phyloP scores from a whole-genome alignment of 2,888 invertebrate species.

The Spodoptera littoralis region DNA sequence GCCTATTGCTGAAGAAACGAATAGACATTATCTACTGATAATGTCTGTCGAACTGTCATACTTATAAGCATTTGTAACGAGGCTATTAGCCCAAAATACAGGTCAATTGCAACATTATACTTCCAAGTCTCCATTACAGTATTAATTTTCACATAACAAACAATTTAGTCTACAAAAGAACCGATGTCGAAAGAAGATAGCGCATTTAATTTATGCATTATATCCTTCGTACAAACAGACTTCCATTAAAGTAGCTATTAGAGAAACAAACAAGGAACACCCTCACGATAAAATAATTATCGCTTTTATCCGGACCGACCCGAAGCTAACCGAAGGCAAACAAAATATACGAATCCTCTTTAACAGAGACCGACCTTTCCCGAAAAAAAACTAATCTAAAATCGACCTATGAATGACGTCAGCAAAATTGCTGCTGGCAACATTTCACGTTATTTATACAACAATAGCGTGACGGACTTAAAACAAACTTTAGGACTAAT shows the following conservation, averaged over 20 bases:
- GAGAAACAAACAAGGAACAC: constrained; percentile 87
- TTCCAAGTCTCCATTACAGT: neutral
- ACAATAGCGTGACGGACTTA: constrained; percentile 82
- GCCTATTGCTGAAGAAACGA: too few relatives aligned
- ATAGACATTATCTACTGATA: neutral
- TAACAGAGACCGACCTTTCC: constrained; percentile 70
- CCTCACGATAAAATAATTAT: constrained; percentile 87
- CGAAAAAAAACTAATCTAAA: constrained; percentile 78
- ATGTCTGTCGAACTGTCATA: neutral
- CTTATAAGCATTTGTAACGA: neutral
- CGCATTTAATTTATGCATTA: constrained; percentile 79
- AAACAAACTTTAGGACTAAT: constrained; percentile 83
- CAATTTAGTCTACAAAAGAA: constrained; percentile 54
- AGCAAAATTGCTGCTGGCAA: constrained; percentile 76
- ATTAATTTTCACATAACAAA: constrained; percentile 38
- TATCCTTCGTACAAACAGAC: constrained; percentile 71
- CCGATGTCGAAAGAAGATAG: constrained; percentile 69
- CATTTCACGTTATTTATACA: constrained; percentile 73
- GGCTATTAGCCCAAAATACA: too few relatives aligned
- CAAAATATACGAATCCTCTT: constrained; percentile 67
- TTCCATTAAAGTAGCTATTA: constrained; percentile 87
- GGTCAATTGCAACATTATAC: neutral
- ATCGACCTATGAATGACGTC: constrained; percentile 81
- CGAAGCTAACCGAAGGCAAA: constrained; percentile 53
- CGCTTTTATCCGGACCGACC: constrained; percentile 82